These are phyloP conservation scores for Gouania willdenowi DNA, from an alignment of 2,797 vertebrate genomes.

Conservation along the genomic window DNA sequence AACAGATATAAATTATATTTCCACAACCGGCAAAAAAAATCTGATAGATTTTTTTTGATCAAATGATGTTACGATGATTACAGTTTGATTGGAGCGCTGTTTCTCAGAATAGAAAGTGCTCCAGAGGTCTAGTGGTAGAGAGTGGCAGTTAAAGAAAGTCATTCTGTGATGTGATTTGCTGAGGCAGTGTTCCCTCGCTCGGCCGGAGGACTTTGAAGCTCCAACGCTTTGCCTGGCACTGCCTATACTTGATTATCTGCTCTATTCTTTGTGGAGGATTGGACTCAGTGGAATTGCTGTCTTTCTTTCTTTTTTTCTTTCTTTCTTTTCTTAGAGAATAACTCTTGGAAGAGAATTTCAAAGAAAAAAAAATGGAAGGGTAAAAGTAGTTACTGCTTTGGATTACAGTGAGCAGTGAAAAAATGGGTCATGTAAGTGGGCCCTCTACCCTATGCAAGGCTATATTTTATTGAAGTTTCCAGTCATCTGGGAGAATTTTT, in stretches of 20 bases:
- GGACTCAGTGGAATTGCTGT: conserved; percentile 67
- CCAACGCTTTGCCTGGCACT: conserved; percentile 55
- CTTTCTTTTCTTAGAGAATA: conserved; percentile 37
- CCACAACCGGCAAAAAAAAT: conserved; percentile 29
- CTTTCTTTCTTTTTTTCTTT: conserved; percentile 62
- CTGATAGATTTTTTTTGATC: conserved; percentile 58
- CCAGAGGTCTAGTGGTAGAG: conserved; percentile 47
- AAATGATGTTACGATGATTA: conserved; percentile 50
- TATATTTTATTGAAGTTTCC: conserved; percentile 50
- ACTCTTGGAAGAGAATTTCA: conserved; percentile 57
- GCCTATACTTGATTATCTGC: conserved; percentile 67
- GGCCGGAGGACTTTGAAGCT: conserved; percentile 61
- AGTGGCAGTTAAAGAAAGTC: conserved; percentile 59
- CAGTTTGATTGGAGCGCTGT: conserved; percentile 54
- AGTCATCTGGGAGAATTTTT: conserved; percentile 46
- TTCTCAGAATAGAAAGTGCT: conserved; percentile 47
- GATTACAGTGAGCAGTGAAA: conserved; percentile 38
- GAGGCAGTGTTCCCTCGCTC: conserved; percentile 62
- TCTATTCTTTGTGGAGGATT: conserved; percentile 71
- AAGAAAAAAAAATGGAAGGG: conserved; percentile 55
- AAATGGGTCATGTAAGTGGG: conserved; percentile 42
- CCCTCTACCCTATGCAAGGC: conserved; percentile 45
- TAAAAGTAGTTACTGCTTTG: conserved; percentile 40
- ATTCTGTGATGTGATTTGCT: conserved; percentile 70
- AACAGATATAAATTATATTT: conserved; percentile 22